phyloP scores from a whole-genome alignment of 2,888 invertebrate genomes.

The Parascotia fuliginaria region DNA sequence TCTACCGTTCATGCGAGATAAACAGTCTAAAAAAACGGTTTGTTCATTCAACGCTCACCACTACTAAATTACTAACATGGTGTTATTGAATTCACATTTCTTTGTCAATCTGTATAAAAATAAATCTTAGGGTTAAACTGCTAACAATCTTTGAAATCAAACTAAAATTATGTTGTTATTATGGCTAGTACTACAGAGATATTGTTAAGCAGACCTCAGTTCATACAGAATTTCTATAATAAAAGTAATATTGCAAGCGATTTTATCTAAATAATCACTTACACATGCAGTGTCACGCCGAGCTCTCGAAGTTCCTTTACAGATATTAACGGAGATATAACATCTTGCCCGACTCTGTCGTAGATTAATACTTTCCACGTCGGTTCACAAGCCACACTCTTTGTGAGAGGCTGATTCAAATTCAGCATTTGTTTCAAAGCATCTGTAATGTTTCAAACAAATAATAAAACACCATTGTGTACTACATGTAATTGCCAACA shows the following conservation, averaged over 20 bases:
- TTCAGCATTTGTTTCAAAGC: slow-evolving; percentile 98
- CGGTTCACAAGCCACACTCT: slow-evolving; percentile 92
- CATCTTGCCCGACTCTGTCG: slow-evolving; percentile 98
- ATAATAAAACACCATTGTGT: slow-evolving; percentile 4
- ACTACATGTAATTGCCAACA: slow-evolving; percentile 33
- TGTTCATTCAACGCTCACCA: too few species aligned
- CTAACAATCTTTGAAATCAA: too few species aligned
- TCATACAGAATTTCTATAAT: too few species aligned
- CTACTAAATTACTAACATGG: too few species aligned
- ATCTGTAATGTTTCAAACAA: slow-evolving; percentile 84
- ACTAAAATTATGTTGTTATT: too few species aligned
- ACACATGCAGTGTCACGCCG: slow-evolving; percentile 99
- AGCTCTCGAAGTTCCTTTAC: slow-evolving; percentile 97
- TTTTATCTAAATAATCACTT: slow-evolving; percentile 67
- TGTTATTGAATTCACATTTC: too few species aligned
- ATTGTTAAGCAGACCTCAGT: too few species aligned
- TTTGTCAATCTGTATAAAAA: too few species aligned
- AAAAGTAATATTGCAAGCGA: not conserved
- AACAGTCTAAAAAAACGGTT: too few species aligned
- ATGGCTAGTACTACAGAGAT: too few species aligned
- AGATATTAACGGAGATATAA: slow-evolving; percentile 98
- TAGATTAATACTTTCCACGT: slow-evolving; percentile 98
- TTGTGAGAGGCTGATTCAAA: slow-evolving; percentile 92
- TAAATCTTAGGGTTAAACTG: too few species aligned
- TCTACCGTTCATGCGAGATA: too few species aligned